phyloP scores from a whole-genome alignment of 2,797 vertebrate genomes.

The Enteromius radiatus region DNA sequence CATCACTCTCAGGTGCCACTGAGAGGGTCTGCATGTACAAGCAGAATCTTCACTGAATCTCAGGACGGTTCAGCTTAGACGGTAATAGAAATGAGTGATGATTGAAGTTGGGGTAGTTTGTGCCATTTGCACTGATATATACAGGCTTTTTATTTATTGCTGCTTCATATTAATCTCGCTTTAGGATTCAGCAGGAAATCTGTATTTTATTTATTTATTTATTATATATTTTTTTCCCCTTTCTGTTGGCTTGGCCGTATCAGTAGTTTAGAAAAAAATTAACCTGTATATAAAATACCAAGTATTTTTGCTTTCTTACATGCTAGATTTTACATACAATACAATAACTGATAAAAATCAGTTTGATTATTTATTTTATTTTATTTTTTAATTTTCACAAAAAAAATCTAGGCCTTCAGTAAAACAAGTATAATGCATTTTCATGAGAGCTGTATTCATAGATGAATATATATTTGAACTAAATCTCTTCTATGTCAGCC shows the following conservation, averaged over 20 bases:
- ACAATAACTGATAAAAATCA: no score
- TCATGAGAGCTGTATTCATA: neutral
- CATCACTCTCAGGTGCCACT: slow-evolving; percentile 50
- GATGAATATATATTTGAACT: neutral
- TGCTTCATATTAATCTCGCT: slow-evolving; percentile 15
- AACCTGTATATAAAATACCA: neutral
- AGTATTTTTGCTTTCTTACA: neutral
- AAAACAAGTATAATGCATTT: neutral
- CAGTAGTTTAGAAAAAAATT: neutral
- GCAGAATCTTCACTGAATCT: slow-evolving; percentile 3
- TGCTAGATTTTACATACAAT: no score
- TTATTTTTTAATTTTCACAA: neutral
- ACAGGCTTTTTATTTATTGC: slow-evolving; percentile 32
- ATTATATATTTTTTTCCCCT: neutral
- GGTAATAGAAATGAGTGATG: slow-evolving; percentile 42
- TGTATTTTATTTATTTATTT: neutral
- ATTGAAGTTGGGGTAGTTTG: slow-evolving; percentile 34
- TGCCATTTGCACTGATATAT: slow-evolving; percentile 22
- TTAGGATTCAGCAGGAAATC: neutral
- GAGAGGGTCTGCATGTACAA: slow-evolving; percentile 32
- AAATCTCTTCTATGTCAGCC: neutral
- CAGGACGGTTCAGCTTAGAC: neutral
- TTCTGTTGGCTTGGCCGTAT: neutral
- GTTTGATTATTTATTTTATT: no score
- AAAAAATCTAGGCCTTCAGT: neutral